These are phyloP conservation scores for Plagiodera versicolora DNA, from an alignment of 2,888 invertebrate genomes.

Conservation along the genomic window DNA sequence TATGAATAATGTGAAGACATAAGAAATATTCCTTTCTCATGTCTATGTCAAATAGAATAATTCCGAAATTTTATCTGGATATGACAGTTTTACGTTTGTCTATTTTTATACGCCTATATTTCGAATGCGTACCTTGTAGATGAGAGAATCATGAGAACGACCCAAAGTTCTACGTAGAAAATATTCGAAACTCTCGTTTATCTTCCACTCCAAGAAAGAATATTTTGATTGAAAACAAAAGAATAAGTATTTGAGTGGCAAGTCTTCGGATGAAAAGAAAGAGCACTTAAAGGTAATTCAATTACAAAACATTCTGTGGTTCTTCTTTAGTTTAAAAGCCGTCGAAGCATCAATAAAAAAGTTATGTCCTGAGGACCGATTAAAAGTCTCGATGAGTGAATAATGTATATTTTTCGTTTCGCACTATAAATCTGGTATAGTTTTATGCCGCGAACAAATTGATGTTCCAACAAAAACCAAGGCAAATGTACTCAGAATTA, in stretches of 20 bases:
- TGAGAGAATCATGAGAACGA: constrained; percentile 13
- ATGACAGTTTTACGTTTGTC: no score
- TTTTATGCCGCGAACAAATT: no score
- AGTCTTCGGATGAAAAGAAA: constrained; percentile 46
- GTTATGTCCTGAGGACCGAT: background rate
- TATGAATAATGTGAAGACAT: no score
- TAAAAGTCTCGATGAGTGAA: background rate
- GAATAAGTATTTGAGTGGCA: constrained; percentile 43
- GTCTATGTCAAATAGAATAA: no score
- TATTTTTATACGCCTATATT: no score
- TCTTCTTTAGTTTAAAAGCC: constrained; percentile 37
- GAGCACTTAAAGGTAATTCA: constrained; percentile 47
- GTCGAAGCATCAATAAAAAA: constrained; percentile 38
- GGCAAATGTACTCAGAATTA: no score
- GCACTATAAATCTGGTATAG: background rate
- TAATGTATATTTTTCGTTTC: background rate
- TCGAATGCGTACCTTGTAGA: background rate
- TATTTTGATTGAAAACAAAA: constrained; percentile 42
- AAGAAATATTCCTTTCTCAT: no score
- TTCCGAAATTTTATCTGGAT: no score
- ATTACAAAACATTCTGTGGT: constrained; percentile 46
- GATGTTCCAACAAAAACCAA: no score
- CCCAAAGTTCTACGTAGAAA: constrained; percentile 22
- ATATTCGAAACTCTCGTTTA: constrained; percentile 35
- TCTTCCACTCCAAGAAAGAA: constrained; percentile 34